Evolutionary conservation across 1,140 invertebrate genomes (phyloP), one percentile per base, ranked within the genome.

Genomic region (Lasioglossum baleicum): DNA sequence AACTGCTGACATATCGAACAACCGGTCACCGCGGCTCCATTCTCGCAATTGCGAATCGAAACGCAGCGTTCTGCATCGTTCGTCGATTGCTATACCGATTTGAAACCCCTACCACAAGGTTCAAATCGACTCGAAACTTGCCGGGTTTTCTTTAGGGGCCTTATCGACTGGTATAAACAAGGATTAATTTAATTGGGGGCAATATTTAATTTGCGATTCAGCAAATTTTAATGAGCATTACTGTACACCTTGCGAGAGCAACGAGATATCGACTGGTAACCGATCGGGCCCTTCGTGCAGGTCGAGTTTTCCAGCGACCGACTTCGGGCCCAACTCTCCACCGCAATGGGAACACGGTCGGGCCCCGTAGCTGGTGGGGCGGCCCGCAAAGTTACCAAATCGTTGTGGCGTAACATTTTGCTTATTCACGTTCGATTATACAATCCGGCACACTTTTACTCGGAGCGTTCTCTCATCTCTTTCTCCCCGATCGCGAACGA

Each of bases 341-440:
- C 84, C 88, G 91, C 89, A 91, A 89, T 91, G 90, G 88, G 90
- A 92, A 90, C 89, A 89, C 84, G 84, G 86, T 82, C 86, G 82
- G 74, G 81, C 71, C 51, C 17, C 44, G 35, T 35, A 11, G 11
- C 81, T 88, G 81, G 87, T 81, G 83, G 77, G 87, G 84, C 82
- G 75, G 75, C 79, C 66, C 77, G 70, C 83, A 67, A 89, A 90
- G 91, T 93, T 93, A 92, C 92, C 91, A 93, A 93, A 93, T 93
- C 90, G 89, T 83, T 89, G 89, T 93, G 92, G 91, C 92, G 92
- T 92, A 93, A 93, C 91, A 90, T 92, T 93, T 93, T 92, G 92
- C 92, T 92, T 93, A 93, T 93, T 93, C 92, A 92, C 90, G 92
- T 92, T 93, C 92, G 91, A 93, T 93, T 93, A 93, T 93, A 92